Conservation (phyloP, 1,140 invertebrate genomes). For the Drosophila sp. region DNA sequence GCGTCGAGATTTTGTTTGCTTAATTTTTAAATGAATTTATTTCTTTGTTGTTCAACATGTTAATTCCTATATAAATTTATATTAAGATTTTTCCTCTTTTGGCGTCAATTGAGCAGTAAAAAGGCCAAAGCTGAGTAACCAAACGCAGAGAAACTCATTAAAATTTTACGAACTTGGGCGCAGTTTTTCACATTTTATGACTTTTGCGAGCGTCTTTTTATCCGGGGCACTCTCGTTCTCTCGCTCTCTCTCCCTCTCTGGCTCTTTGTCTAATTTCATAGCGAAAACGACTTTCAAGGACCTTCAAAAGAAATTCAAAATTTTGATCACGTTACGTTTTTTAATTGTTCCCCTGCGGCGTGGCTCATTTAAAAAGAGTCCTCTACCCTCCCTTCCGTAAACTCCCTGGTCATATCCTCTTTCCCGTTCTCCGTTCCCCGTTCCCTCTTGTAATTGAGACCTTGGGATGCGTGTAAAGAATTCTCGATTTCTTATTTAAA, state of each 20-base stretch:
- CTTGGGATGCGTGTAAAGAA: constrained; percentile 44
- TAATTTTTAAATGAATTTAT: constrained; percentile 66
- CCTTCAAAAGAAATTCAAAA: constrained; percentile 74
- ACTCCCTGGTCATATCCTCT: neutral
- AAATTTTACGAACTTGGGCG: constrained; percentile 80
- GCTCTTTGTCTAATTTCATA: constrained; percentile 79
- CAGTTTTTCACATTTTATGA: constrained; percentile 82
- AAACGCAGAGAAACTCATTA: constrained; percentile 73
- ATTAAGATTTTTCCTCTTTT: constrained; percentile 70
- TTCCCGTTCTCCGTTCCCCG: neutral
- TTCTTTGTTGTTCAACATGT: constrained; percentile 62
- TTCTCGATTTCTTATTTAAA: constrained; percentile 54
- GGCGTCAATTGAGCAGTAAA: constrained; percentile 76
- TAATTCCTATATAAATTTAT: constrained; percentile 79
- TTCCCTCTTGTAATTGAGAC: constrained; percentile 64
- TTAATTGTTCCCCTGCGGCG: constrained; percentile 81
- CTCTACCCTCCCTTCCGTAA: neutral
- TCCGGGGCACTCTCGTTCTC: constrained; percentile 1
- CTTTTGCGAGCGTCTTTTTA: constrained; percentile 42
- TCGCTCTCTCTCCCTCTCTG: neutral
- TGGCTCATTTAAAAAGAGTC: constrained; percentile 61
- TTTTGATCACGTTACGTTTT: constrained; percentile 83
- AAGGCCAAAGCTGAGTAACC: constrained; percentile 43
- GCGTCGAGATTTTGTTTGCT: constrained; percentile 33
- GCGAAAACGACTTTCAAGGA: constrained; percentile 66